Conservation (phyloP, 2,797 vertebrate species). For the Phyllotis vaccarum region DNA sequence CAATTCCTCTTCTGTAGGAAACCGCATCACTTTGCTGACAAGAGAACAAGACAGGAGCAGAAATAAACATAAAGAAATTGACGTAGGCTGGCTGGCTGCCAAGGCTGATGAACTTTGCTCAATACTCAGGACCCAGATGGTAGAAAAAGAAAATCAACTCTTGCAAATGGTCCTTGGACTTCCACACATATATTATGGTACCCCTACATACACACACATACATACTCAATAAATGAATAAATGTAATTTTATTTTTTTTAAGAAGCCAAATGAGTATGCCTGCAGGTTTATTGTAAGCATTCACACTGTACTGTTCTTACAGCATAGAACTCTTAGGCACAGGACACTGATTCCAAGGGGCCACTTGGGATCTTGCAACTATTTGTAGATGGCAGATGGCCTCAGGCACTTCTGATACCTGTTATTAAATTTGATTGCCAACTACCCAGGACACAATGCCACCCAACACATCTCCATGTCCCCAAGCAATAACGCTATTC, state of each 20-base stretch:
- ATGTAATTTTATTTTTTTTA: constrained; percentile 43
- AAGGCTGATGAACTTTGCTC: not conserved
- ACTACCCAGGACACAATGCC: not conserved
- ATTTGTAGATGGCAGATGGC: constrained; percentile 43
- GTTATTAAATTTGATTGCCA: constrained; percentile 60
- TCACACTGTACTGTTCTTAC: constrained; percentile 73
- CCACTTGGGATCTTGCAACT: constrained; percentile 4
- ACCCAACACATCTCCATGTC: not conserved
- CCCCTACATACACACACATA: not conserved
- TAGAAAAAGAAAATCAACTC: not conserved
- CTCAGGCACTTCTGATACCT: not conserved
- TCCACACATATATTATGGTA: not conserved
- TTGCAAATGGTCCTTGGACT: not conserved
- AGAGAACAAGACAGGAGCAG: constrained; percentile 61
- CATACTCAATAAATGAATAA: not conserved
- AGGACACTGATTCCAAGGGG: not conserved
- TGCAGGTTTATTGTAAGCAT: constrained; percentile 56
- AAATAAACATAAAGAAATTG: constrained; percentile 70
- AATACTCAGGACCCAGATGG: not conserved
- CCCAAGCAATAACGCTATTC: not conserved
- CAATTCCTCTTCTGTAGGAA: not conserved
- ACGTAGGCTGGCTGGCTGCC: not conserved
- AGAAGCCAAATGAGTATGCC: constrained; percentile 67
- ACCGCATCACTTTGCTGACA: constrained; percentile 48
- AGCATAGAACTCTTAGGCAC: constrained; percentile 48